Evolutionary conservation across 2,888 invertebrate genomes (phyloP).

Genomic region (Drosophila gaucha): DNA sequence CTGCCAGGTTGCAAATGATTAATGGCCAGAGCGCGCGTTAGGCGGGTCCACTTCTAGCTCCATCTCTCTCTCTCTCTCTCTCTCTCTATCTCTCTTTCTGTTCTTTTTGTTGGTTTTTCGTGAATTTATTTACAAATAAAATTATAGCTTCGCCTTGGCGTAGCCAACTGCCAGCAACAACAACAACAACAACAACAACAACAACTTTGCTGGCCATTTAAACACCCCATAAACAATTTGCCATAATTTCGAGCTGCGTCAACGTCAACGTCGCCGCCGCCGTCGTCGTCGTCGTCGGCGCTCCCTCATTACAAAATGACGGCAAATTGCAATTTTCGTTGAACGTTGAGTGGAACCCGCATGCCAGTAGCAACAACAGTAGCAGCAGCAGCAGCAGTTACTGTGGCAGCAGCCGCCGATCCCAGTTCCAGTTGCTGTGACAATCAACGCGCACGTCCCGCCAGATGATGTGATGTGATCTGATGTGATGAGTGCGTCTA

Average conservation of each 20-base stretch:
- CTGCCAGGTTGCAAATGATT: constrained; percentile 66
- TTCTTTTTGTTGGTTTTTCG: constrained; percentile 70
- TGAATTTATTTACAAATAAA: constrained; percentile 79
- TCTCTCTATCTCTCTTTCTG: constrained; percentile 1
- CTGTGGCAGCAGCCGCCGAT: constrained; percentile 9
- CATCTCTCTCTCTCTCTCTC: constrained; percentile 10
- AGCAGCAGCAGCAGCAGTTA: not conserved
- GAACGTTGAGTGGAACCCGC: constrained; percentile 66
- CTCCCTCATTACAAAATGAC: constrained; percentile 80
- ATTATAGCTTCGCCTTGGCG: constrained; percentile 60
- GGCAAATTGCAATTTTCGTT: constrained; percentile 79
- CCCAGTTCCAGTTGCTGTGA: constrained; percentile 61
- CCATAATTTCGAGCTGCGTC: constrained; percentile 76
- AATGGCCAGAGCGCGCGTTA: constrained; percentile 68
- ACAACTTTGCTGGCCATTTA: constrained; percentile 64
- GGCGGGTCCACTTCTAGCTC: constrained; percentile 53
- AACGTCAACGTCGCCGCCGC: constrained; percentile 41
- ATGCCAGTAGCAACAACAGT: constrained; percentile 47
- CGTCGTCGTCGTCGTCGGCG: constrained; percentile 52
- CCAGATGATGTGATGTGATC: constrained; percentile 76
- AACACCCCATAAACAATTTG: constrained; percentile 80
- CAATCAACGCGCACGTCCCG: constrained; percentile 78
- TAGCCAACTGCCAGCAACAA: constrained; percentile 39
- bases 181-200: constrained; percentile 18
- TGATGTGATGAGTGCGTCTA: constrained; percentile 80